These are phyloP conservation scores for Onychostoma macrolepis DNA, from an alignment of 2,113 vertebrate genomes.

Conservation along the genomic window DNA sequence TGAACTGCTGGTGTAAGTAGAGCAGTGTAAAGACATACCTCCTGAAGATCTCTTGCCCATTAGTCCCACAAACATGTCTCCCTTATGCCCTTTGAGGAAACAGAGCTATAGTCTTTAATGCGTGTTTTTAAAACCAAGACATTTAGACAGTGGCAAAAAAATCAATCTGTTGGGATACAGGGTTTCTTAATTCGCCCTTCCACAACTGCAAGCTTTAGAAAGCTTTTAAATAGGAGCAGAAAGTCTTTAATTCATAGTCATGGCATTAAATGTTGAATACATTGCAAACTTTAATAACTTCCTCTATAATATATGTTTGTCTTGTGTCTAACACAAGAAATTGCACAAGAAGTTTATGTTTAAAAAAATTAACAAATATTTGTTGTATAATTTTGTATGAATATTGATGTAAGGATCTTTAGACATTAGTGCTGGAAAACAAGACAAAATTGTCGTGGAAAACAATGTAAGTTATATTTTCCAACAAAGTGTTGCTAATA, in stretches of 20 bases:
- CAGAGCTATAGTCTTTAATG: neutral
- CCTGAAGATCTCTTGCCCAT: constrained; percentile 72
- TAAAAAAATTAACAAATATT: neutral
- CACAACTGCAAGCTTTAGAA: neutral
- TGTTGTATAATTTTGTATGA: neutral
- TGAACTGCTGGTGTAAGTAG: neutral
- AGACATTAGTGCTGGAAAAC: neutral
- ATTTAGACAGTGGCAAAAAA: neutral
- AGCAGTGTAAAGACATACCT: constrained; percentile 58
- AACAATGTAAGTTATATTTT: neutral
- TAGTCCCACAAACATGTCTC: constrained; percentile 70
- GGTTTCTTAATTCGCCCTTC: neutral
- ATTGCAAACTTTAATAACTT: neutral
- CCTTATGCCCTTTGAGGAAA: constrained; percentile 69
- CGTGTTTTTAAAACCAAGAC: neutral
- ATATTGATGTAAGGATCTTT: neutral
- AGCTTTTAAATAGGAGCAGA: neutral
- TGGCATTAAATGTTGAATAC: neutral
- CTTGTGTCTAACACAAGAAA: neutral
- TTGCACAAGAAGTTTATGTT: neutral
- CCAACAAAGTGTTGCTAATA: too few relatives aligned
- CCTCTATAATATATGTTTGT: neutral
- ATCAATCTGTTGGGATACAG: neutral
- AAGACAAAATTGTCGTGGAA: neutral
- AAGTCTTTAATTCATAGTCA: neutral